Evolutionary conservation across 2,888 invertebrate species (phyloP).

Genomic region (Nymphalis c-album): DNA sequence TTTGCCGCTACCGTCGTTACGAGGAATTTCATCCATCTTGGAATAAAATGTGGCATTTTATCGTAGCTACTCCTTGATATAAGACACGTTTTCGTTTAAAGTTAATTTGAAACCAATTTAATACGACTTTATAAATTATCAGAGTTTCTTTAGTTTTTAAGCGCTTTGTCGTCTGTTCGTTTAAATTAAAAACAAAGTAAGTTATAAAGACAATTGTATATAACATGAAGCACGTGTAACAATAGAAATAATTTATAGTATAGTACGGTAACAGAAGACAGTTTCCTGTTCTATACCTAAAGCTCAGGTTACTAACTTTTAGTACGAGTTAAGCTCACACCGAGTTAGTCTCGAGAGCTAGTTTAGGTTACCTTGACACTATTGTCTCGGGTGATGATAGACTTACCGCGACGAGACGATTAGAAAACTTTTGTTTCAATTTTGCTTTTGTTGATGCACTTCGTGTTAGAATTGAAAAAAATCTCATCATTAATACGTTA

Average conservation of each 20-base stretch:
- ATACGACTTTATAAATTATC: background rate
- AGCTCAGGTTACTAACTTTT: conserved; percentile 15
- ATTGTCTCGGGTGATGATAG: conserved; percentile 10
- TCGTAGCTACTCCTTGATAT: background rate
- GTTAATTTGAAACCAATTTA: background rate
- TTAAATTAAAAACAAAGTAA: too few species aligned
- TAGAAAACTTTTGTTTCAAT: background rate
- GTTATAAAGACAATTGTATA: background rate
- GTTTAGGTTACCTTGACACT: conserved; percentile 22
- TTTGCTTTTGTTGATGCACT: background rate
- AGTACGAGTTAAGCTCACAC: conserved; percentile 8
- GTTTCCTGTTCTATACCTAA: conserved; percentile 4
- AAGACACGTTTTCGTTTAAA: background rate
- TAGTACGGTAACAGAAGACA: background rate
- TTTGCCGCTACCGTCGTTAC: conserved; percentile 30
- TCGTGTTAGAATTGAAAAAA: too few species aligned
- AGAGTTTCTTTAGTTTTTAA: background rate
- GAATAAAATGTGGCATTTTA: conserved; percentile 3
- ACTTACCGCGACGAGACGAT: background rate
- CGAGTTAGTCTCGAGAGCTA: conserved; percentile 17
- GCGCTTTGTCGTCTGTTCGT: too few species aligned
- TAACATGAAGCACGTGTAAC: background rate
- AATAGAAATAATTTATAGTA: background rate
- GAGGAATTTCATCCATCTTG: conserved; percentile 31
- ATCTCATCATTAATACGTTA: too few species aligned